Conservation (phyloP, 2,113 vertebrate species). For the Nematolebias whitei region DNA sequence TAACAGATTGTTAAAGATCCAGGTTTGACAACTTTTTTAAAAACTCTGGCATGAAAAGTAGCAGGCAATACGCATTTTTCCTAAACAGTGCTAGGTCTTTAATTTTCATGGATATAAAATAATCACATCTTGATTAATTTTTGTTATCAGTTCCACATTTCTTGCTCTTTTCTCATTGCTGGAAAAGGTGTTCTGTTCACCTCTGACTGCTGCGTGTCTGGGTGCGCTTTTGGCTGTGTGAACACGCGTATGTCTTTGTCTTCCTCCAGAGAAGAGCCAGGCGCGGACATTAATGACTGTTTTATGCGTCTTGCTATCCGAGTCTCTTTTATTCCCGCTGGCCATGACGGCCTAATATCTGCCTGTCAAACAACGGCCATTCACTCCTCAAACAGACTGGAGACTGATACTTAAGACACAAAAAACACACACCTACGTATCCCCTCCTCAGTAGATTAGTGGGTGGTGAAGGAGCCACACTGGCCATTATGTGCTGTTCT, state of each 20-base stretch:
- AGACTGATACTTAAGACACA: conserved; percentile 74
- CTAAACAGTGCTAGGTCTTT: too few relatives aligned
- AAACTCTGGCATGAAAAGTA: too few relatives aligned
- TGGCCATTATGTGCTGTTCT: conserved; percentile 64
- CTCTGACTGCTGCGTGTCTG: conserved; percentile 40
- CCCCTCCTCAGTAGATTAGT: conserved; percentile 59
- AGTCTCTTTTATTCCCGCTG: conserved; percentile 66
- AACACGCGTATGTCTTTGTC: conserved; percentile 60
- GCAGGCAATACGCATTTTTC: too few relatives aligned
- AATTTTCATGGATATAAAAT: conserved; percentile 5
- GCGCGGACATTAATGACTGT: conserved; percentile 70
- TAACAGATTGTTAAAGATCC: too few relatives aligned
- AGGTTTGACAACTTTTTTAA: too few relatives aligned
- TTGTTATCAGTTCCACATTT: conserved; percentile 51
- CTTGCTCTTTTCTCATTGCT: conserved; percentile 39
- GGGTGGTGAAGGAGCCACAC: conserved; percentile 68
- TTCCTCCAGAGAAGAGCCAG: conserved; percentile 37
- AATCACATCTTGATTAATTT: conserved; percentile 33
- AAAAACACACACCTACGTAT: conserved; percentile 66
- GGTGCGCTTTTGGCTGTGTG: conserved; percentile 2
- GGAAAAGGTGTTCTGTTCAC: conserved; percentile 44
- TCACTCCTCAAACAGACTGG: conserved; percentile 56
- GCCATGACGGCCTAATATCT: conserved; percentile 77
- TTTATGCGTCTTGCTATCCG: conserved; percentile 64
- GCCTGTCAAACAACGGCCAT: conserved; percentile 75